phyloP scores from a whole-genome alignment of 1,140 invertebrate species.

The Drosophila navojoa region DNA sequence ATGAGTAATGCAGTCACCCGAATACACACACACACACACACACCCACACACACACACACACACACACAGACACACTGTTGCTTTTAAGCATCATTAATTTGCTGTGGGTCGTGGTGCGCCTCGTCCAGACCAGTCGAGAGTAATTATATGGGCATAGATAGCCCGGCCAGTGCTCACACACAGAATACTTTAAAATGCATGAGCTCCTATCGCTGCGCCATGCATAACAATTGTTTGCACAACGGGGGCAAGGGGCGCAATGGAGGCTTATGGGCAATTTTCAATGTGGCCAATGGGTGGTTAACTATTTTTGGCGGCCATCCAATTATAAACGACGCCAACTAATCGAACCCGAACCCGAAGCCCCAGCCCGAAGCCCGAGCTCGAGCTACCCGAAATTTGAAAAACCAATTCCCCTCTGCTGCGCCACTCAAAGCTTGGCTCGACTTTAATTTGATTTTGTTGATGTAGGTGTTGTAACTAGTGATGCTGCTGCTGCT shows the following conservation, averaged over 20 bases:
- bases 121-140: conserved; percentile 44
- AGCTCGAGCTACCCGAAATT: no score
- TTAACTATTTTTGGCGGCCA: conserved; percentile 29
- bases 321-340: conserved; percentile 41
- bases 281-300: conserved; percentile 67
- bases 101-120: conserved; percentile 21
- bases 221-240: conserved; percentile 44
- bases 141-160: conserved; percentile 67
- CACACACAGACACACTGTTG: conserved; percentile 17
- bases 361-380: not conserved
- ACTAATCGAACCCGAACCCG: conserved; percentile 13
- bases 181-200: conserved; percentile 18
- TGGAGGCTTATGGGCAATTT: conserved; percentile 35
- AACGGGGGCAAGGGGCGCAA: not conserved
- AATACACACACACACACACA: conserved; percentile 25
- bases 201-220: conserved; percentile 3
- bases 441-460: conserved; percentile 72
- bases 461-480: conserved; percentile 66
- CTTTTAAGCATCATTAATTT: conserved; percentile 77
- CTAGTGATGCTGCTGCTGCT: conserved; percentile 25
- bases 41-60: conserved; percentile 8
- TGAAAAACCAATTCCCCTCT: not conserved
- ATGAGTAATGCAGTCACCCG: conserved; percentile 70
- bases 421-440: not conserved
- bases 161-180: conserved; percentile 16